Base-by-base conservation (phyloP, 2,797 vertebrate genomes). In the Megalops cyprinoides region DNA sequence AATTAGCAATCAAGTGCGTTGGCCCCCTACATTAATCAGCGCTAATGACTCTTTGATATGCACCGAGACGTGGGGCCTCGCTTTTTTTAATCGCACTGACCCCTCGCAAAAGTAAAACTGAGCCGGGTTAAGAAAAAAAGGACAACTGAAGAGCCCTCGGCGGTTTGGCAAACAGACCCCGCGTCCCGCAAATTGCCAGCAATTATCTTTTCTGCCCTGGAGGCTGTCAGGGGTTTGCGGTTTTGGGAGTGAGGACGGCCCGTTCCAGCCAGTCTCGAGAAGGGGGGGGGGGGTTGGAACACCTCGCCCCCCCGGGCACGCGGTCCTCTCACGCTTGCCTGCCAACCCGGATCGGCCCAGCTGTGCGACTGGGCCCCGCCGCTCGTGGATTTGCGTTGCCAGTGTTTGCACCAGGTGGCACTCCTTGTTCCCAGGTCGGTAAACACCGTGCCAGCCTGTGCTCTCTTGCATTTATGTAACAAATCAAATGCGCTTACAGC, bases 21-120 rank as follows among this genome's bases (percentile, higher is more conserved):
- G 37, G 56, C 76, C 77, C 74, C 79, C 79, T 79, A 82, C 90
- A 90, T 91, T 86, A 91, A 91, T 93, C 90, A 90, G 77, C 78
- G 58, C 25, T 10, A 81, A 83, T 88, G 90, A 89, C 92, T 88
- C 83, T 74, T 89, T 79, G 62, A 80, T 49, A 76, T 79, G 82
- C 60, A 1, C 42, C 42, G 69, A 28, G n/a, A 80, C 80, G 81
- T 44, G 73, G 76, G 9, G 67, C 77, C 9, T 74, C 15, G 10
- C 69, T 79, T 77, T 80, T 82, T 62, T 75, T 15, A 12, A 55
- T 79, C 77, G 55, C 62, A 37, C 49, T 42, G 62, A 79, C 80
- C 82, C 76, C 75, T 48, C 84, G 65, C 79, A 62, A 86, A 82
- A 76, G 65, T 80, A 62, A 86, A 82, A 76, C 20, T 0, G 25